Evolutionary conservation across 2,113 vertebrate genomes (phyloP).

Genomic region (Nibea albiflora): DNA sequence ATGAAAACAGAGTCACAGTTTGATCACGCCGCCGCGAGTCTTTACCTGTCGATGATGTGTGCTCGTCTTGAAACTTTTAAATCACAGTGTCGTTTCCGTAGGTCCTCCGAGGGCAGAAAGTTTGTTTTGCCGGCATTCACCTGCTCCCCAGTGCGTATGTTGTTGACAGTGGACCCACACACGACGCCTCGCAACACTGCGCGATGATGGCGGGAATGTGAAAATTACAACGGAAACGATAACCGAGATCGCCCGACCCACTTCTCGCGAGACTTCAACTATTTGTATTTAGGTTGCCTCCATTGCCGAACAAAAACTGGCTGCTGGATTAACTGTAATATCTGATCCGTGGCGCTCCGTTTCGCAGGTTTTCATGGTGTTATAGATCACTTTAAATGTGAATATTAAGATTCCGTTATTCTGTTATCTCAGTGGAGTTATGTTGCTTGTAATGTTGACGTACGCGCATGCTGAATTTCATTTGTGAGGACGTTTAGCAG

Average conservation of each 20-base stretch:
- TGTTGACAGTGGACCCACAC: slow-evolving; percentile 79
- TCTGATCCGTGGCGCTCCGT: fast-evolving
- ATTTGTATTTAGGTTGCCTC: slow-evolving; percentile 8
- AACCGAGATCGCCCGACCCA: neutral
- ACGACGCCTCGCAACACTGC: slow-evolving; percentile 66
- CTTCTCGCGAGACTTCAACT: slow-evolving; percentile 54
- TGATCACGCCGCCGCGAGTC: neutral
- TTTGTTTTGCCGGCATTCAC: slow-evolving; percentile 80
- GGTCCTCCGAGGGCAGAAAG: slow-evolving; percentile 40
- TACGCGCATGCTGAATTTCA: neutral
- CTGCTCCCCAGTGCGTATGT: slow-evolving; percentile 64
- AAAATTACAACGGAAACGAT: slow-evolving; percentile 82
- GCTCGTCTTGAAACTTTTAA: slow-evolving; percentile 27
- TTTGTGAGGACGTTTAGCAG: slow-evolving; percentile 29
- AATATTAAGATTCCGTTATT: no score
- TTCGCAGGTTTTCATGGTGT: neutral
- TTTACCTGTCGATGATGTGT: slow-evolving; percentile 58
- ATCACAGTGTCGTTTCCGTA: neutral
- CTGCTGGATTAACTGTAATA: neutral
- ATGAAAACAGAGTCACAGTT: slow-evolving; percentile 41
- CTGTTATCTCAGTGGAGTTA: neutral
- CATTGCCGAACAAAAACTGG: neutral
- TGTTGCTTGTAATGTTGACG: neutral
- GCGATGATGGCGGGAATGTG: slow-evolving; percentile 87
- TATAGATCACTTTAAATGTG: neutral